Percentiles rank a stretch among this genome's conserved stretches.
Conservation (phyloP, 2,113 vertebrate species). For the Hippocampus abdominalis region DNA sequence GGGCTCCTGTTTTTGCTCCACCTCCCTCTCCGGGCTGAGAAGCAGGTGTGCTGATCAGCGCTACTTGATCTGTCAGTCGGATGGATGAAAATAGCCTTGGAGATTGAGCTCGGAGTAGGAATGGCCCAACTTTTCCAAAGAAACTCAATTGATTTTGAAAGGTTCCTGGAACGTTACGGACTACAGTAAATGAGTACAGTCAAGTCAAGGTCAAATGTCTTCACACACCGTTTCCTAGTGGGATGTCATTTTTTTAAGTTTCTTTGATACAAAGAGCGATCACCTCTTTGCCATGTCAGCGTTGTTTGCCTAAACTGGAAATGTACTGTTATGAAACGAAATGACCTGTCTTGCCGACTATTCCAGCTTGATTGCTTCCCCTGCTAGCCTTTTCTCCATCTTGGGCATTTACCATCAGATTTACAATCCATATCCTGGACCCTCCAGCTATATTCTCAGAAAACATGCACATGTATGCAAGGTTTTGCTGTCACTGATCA, state of each 20-base stretch:
- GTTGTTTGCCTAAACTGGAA: background rate
- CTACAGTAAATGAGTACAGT: constrained; percentile 37
- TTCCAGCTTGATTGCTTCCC: background rate
- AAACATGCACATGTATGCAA: constrained; percentile 47
- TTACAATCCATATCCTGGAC: constrained; percentile 21
- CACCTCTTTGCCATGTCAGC: background rate
- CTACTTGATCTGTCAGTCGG: constrained; percentile 68
- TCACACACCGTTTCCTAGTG: background rate
- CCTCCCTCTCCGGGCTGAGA: constrained; percentile 52
- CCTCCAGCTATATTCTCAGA: constrained; percentile 19
- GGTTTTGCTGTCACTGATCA: constrained; percentile 45
- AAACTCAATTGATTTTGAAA: constrained; percentile 65
- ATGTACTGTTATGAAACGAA: background rate
- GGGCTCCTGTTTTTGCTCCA: constrained; percentile 62
- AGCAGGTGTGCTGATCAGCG: constrained; percentile 68
- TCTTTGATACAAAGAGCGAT: background rate
- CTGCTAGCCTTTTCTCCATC: constrained; percentile 5
- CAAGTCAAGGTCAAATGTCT: constrained; percentile 48
- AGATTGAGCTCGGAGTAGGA: constrained; percentile 59
- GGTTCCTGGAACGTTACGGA: constrained; percentile 42
- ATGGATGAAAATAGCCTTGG: constrained; percentile 68
- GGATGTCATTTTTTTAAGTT: background rate
- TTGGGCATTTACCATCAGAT: constrained; percentile 43
- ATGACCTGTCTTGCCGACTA: background rate
- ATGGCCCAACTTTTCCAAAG: constrained; percentile 42